These are phyloP conservation scores for Nyctalus aviator DNA, from an alignment of 2,797 vertebrate genomes.

Conservation along the genomic window DNA sequence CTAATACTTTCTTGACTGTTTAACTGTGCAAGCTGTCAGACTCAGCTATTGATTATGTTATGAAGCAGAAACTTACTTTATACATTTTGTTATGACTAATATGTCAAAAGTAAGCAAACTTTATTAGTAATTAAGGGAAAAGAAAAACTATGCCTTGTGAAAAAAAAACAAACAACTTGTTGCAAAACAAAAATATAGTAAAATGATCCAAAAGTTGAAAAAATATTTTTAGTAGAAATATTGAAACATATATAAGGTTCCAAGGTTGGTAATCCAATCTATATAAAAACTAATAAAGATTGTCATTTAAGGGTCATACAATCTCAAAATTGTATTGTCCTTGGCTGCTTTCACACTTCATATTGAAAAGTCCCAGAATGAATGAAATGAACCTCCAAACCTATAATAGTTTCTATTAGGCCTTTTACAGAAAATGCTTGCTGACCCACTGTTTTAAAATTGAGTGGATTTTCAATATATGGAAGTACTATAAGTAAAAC, in stretches of 20 bases:
- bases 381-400: not conserved
- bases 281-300: not conserved
- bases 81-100: slow-evolving; percentile 9
- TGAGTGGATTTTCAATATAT: not conserved
- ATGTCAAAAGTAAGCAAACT: not conserved
- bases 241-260: not conserved
- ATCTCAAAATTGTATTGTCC: not conserved
- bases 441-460: not conserved
- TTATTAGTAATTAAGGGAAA: not conserved
- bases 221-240: not conserved
- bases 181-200: not conserved
- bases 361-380: not conserved
- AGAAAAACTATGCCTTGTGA: not conserved
- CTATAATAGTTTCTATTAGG: not conserved
- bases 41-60: not conserved
- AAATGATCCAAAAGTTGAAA: not conserved
- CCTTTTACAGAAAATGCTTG: not conserved
- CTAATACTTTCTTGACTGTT: not conserved
- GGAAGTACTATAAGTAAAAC: not conserved
- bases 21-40: not conserved
- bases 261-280: not conserved
- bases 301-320: not conserved
- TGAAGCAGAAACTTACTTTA: not conserved
- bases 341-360: not conserved
- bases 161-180: not conserved